Base-by-base conservation (phyloP, 2,888 invertebrate genomes). In the Sesia apiformis region DNA sequence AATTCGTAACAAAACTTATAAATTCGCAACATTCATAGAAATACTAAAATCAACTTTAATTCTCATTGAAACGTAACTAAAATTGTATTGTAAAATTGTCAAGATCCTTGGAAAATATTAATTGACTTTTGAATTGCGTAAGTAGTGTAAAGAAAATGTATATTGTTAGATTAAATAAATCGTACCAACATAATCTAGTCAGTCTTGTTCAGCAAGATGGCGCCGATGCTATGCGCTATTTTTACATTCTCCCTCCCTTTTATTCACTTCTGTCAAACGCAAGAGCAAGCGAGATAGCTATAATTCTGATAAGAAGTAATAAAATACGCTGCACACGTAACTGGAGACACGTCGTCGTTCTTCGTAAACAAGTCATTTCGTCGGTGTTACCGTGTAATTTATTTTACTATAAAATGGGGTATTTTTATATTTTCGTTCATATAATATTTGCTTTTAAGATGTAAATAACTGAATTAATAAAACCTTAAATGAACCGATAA, bases 321-420 rank as follows among this genome's bases (percentile, higher is more conserved):
- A 8, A n/a, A 73, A 52, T 77, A 78, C 76, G 78, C 74, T 79
- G 84, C 81, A 23, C 79, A 87, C 87, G 88, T 87, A 87, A 87
- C 84, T 75, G 84, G 85, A 87, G 85, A 87, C 87, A 87, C 87
- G 87, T 87, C 85, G 82, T 81, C 81, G 79, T 74, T 80, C 76
- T 77, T 81, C 80, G 84, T 86, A 87, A 88, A 87, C 86, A 88
- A 86, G 77, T 74, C 67, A 65, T 68, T 66, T 61, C 57, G 56
- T 4, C 60, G 64, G 76, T 80, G 81, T 79, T 86, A 80, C 85
- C 78, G 80, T 66, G 56, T 40, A 8, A 7, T 5, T n/a, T 8
- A 39, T 52, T 52, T 8, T 38, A 39, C 52, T 40, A 4, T 7
- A 40, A 52, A 52, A 38, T 50, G 23, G 38, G 38, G 50, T 23